These are phyloP conservation scores for Aelia acuminata DNA, from an alignment of 2,888 invertebrate species.

Conservation along the genomic window DNA sequence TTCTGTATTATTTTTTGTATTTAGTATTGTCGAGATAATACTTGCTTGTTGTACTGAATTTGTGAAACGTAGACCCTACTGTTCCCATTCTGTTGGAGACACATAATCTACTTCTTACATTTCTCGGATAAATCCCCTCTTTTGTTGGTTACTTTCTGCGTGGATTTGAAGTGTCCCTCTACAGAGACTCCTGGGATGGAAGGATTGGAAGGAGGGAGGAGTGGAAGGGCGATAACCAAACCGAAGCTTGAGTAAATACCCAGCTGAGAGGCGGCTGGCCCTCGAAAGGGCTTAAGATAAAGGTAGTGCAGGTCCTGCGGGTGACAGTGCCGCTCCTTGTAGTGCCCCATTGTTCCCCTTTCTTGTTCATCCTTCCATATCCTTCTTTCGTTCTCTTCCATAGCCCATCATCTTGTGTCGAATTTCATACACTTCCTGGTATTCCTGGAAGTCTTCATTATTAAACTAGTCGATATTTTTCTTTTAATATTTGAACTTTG, in stretches of 20 bases:
- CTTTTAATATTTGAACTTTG: no score
- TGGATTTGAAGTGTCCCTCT: constrained; percentile 36
- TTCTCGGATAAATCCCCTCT: neutral
- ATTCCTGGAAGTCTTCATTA: neutral
- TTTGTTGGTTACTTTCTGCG: neutral
- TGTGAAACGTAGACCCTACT: no score
- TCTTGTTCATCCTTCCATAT: neutral
- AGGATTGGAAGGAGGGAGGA: neutral
- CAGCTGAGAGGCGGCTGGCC: constrained; percentile 9
- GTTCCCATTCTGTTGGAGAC: no score
- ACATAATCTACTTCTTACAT: no score
- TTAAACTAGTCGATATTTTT: neutral
- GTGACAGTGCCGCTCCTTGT: constrained; percentile 14
- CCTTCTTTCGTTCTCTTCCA: neutral
- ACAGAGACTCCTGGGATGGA: neutral
- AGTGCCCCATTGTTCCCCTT: constrained; percentile 26
- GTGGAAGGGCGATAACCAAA: constrained; percentile 20
- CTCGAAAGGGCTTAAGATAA: constrained; percentile 43
- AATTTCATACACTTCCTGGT: neutral
- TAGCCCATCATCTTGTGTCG: neutral
- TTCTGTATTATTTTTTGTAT: no score
- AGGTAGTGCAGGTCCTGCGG: constrained; percentile 26
- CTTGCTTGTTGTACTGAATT: no score
- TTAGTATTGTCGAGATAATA: no score
- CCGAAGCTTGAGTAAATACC: constrained; percentile 28